Conservation (phyloP, 2,113 vertebrate species). For the Mobula birostris region DNA sequence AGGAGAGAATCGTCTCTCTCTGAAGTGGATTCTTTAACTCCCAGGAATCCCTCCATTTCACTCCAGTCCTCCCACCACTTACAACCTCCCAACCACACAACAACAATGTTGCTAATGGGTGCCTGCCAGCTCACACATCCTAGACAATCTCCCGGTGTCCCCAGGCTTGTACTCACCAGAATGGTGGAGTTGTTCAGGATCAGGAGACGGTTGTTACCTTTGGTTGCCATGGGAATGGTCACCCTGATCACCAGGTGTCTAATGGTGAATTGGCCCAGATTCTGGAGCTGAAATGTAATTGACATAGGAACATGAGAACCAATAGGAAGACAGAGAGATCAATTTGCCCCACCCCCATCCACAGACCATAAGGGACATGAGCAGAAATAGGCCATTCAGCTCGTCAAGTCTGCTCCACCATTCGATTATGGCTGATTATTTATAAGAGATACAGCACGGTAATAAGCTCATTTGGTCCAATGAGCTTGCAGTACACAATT, state of each 20-base stretch:
- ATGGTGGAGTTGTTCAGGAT: constrained; percentile 58
- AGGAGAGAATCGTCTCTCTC: not conserved
- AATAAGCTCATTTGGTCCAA: too few relatives aligned
- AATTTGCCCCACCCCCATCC: not conserved
- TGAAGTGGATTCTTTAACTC: not conserved
- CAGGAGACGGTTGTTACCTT: constrained; percentile 64
- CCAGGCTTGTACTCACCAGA: constrained; percentile 56
- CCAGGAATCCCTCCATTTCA: not conserved
- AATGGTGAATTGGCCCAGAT: constrained; percentile 73
- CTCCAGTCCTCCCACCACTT: too few relatives aligned
- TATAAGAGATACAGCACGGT: too few relatives aligned
- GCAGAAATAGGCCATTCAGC: too few relatives aligned
- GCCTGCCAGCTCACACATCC: too few relatives aligned
- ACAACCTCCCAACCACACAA: too few relatives aligned
- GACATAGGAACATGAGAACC: not conserved
- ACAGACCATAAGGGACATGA: too few relatives aligned
- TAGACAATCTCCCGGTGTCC: too few relatives aligned
- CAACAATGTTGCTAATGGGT: too few relatives aligned
- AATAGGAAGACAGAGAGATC: not conserved
- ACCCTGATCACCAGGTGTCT: constrained; percentile 61
- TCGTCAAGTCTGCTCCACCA: too few relatives aligned
- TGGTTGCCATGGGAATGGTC: constrained; percentile 66
- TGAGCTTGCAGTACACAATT: too few relatives aligned
- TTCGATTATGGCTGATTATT: too few relatives aligned
- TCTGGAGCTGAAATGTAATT: constrained; percentile 66